Evolutionary conservation across 2,888 invertebrate genomes (phyloP).

Genomic region (Epistrophe eligans): DNA sequence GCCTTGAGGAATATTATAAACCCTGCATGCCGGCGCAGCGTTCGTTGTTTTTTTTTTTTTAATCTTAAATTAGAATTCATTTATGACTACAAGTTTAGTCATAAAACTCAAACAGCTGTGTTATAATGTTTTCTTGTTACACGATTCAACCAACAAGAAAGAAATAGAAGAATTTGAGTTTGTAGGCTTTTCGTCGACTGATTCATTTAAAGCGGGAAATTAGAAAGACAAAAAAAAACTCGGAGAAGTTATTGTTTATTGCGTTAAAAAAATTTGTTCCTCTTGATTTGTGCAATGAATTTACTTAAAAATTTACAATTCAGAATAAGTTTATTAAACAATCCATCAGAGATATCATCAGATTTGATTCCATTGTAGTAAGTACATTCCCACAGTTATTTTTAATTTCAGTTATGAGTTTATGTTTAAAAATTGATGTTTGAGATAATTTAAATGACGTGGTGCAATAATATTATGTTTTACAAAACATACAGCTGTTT

Average conservation of each 20-base stretch:
- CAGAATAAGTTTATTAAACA: constrained; percentile 40
- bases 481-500: no score
- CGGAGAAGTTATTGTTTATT: background rate
- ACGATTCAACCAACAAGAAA: background rate
- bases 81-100: constrained; percentile 37
- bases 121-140: constrained; percentile 31
- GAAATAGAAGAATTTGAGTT: background rate
- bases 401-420: background rate
- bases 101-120: constrained; percentile 44
- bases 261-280: background rate
- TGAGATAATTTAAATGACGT: background rate
- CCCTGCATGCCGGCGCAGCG: constrained; percentile 31
- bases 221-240: background rate
- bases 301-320: constrained; percentile 57
- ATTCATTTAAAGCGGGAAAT: constrained; percentile 23
- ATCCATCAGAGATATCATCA: constrained; percentile 30
- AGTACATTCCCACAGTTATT: constrained; percentile 14
- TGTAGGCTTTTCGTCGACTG: constrained; percentile 1
- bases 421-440: background rate
- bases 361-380: constrained; percentile 59
- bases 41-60: constrained; percentile 6
- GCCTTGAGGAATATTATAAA: constrained; percentile 36
- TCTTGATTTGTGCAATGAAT: constrained; percentile 42
- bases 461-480: no score
- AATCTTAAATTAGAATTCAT: constrained; percentile 63